Evolutionary conservation across 2,888 invertebrate species (phyloP).

Genomic region (Blastobasis lacticolella): DNA sequence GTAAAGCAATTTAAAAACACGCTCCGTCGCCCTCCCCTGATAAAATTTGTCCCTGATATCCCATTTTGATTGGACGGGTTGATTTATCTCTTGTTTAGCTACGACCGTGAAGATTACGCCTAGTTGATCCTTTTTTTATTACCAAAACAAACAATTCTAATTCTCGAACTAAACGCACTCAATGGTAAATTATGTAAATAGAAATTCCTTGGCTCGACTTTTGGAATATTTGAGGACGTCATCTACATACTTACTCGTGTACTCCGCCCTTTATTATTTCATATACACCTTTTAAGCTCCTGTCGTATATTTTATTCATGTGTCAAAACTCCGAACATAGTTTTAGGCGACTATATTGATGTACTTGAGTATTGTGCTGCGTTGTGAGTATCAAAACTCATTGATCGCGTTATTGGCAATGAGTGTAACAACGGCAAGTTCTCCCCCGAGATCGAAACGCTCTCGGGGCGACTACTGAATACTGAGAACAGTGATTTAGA

Average conservation of each 20-base stretch:
- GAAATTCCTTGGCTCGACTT: constrained; percentile 13
- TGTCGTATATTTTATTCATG: constrained; percentile 3
- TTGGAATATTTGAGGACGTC: constrained; percentile 4
- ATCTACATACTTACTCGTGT: constrained; percentile 1
- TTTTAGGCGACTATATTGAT: no score
- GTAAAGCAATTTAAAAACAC: constrained; percentile 67
- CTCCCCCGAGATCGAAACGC: constrained; percentile 53
- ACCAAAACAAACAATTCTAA: constrained; percentile 14
- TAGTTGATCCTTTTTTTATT: constrained; percentile 45
- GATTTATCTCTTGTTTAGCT: constrained; percentile 69
- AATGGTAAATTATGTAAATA: constrained; percentile 22
- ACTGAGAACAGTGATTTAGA: constrained; percentile 52
- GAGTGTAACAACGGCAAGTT: constrained; percentile 38
- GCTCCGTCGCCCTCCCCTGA: constrained; percentile 55
- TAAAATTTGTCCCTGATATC: constrained; percentile 68
- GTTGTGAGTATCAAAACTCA: constrained; percentile 39
- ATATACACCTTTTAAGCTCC: not conserved
- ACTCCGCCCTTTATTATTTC: constrained; percentile 4
- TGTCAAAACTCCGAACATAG: no score
- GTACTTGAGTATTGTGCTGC: not conserved
- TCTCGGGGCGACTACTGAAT: constrained; percentile 42
- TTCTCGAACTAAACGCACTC: constrained; percentile 9
- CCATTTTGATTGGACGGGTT: constrained; percentile 69
- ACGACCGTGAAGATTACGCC: constrained; percentile 28
- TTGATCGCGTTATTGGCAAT: constrained; percentile 22